Evolutionary conservation across 2,113 vertebrate species (phyloP).

Genomic region (Catharus fuscescens): DNA sequence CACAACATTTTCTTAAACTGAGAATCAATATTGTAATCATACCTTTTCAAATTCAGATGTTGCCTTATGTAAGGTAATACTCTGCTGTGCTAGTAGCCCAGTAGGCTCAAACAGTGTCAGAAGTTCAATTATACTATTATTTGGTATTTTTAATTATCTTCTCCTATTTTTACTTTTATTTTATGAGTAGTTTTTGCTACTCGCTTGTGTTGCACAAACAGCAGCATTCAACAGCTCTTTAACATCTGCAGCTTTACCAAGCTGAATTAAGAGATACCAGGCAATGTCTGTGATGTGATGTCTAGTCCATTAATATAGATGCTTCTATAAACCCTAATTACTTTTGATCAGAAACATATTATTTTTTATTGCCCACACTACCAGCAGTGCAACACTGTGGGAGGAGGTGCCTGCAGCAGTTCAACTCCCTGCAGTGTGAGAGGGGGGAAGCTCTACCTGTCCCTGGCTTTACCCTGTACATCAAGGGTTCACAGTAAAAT

Average conservation of each 20-base stretch:
- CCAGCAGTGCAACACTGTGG: not conserved
- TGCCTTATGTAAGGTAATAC: not conserved
- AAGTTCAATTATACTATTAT: not conserved
- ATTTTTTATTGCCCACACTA: slow-evolving; percentile 43
- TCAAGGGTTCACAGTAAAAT: slow-evolving; percentile 78
- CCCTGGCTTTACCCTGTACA: slow-evolving; percentile 67
- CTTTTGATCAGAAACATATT: slow-evolving; percentile 67
- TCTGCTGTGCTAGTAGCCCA: not conserved
- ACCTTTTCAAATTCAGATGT: not conserved
- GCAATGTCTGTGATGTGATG: not conserved
- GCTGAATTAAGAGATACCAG: slow-evolving; percentile 14
- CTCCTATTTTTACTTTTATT: slow-evolving; percentile 58
- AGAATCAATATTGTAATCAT: not conserved
- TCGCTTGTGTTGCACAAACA: slow-evolving; percentile 42
- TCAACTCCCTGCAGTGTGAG: slow-evolving; percentile 50
- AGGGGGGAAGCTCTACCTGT: slow-evolving; percentile 59
- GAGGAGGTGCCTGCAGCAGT: not conserved
- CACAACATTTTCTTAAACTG: not conserved
- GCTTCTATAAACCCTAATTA: slow-evolving; percentile 57
- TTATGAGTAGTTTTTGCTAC: slow-evolving; percentile 42
- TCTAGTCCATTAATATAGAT: slow-evolving; percentile 51
- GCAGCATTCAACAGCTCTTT: slow-evolving; percentile 55
- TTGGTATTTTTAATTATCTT: slow-evolving; percentile 9
- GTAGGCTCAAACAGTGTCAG: not conserved
- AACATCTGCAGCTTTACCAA: slow-evolving; percentile 35